phyloP scores from a whole-genome alignment of 2,888 invertebrate genomes.

The Drosophila koepferae region DNA sequence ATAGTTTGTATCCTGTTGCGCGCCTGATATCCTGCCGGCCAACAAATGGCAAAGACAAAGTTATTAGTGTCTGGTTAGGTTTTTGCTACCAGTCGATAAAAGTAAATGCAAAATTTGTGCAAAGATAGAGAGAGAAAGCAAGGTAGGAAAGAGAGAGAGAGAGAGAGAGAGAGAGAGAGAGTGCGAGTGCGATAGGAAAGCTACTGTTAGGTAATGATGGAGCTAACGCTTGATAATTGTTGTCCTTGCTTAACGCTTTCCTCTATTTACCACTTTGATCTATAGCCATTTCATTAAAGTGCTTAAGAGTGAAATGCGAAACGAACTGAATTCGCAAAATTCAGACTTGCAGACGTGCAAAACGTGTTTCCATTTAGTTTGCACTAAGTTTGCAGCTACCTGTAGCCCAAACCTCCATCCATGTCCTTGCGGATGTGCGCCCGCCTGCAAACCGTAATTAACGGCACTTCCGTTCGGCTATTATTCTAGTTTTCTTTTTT shows the following conservation, averaged over 20 bases:
- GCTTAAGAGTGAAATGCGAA: constrained; percentile 48
- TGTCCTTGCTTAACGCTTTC: constrained; percentile 29
- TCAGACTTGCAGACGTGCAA: constrained; percentile 44
- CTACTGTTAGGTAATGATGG: not conserved
- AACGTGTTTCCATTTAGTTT: constrained; percentile 64
- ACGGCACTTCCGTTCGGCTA: constrained; percentile 71
- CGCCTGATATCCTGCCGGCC: constrained; percentile 39
- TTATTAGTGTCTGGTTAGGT: constrained; percentile 54
- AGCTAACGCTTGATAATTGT: constrained; percentile 44
- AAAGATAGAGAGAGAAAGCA: not conserved
- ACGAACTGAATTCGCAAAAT: constrained; percentile 22
- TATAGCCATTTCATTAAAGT: constrained; percentile 58
- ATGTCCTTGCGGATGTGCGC: not conserved
- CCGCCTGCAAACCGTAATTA: constrained; percentile 55
- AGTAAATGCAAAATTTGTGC: constrained; percentile 59
- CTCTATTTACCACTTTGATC: constrained; percentile 56
- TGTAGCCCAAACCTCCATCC: not conserved
- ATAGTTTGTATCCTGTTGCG: constrained; percentile 60
- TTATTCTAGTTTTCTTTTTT: constrained; percentile 59
- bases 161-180: not conserved
- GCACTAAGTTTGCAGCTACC: constrained; percentile 32
- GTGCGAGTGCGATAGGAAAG: not conserved
- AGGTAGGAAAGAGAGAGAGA: not conserved
- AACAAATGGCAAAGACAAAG: constrained; percentile 59
- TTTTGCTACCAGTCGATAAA: constrained; percentile 54